These are phyloP conservation scores for Xerus inauris DNA, from an alignment of 2,113 vertebrate species.

Conservation along the genomic window DNA sequence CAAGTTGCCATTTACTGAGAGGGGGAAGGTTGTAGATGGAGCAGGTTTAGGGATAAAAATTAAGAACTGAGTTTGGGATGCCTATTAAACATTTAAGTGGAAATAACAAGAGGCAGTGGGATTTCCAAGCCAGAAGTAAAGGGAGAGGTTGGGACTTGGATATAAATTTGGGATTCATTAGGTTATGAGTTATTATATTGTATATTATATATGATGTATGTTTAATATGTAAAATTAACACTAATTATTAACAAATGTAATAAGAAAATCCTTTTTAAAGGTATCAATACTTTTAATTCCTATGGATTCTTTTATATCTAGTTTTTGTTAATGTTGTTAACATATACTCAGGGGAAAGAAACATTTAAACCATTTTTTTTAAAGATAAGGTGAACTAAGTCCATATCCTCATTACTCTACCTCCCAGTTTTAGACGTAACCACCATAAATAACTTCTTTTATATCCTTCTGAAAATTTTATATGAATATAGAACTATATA, in stretches of 20 bases:
- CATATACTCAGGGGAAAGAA: neutral
- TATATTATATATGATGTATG: neutral
- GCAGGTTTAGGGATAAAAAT: neutral
- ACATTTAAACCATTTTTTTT: neutral
- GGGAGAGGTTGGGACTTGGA: neutral
- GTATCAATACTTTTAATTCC: neutral
- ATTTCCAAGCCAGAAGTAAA: neutral
- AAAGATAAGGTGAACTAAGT: slow-evolving; percentile 25
- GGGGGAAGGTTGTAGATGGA: neutral
- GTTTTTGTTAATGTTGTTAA: slow-evolving; percentile 39
- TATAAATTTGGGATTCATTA: neutral
- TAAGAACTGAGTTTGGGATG: neutral
- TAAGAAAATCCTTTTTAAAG: neutral
- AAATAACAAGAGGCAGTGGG: neutral
- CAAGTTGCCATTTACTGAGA: neutral
- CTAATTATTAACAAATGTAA: neutral
- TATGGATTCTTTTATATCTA: neutral
- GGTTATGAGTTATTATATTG: neutral
- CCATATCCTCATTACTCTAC: neutral
- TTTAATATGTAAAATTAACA: neutral
- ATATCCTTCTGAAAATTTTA: neutral
- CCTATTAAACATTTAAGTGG: neutral
- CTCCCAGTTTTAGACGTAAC: neutral
- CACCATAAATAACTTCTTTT: neutral
- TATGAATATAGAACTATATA: neutral